Conservation (phyloP, 2,113 vertebrate species). For the Urocitellus parryii region DNA sequence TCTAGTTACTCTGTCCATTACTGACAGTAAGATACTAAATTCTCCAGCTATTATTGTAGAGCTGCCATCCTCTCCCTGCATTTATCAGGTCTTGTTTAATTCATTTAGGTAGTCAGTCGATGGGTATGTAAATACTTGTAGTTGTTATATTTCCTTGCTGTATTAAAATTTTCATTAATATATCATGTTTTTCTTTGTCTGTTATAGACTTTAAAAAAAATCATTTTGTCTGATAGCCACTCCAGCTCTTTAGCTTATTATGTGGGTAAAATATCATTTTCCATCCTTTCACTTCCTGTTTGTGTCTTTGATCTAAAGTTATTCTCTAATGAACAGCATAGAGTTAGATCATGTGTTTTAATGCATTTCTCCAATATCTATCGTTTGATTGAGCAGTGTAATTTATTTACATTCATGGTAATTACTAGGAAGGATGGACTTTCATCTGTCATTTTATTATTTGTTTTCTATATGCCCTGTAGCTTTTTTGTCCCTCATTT, state of each 20-base stretch:
- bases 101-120: background rate
- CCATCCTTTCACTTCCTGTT: background rate
- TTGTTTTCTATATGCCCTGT: background rate
- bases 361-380: background rate
- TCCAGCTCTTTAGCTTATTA: background rate
- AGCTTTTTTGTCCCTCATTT: background rate
- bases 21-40: background rate
- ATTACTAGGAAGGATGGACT: background rate
- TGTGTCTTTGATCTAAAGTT: background rate
- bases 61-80: background rate
- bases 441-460: background rate
- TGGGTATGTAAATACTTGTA: background rate
- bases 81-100: background rate
- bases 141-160: background rate
- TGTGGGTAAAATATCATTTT: background rate
- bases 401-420: background rate
- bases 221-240: background rate
- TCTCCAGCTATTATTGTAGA: background rate
- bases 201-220: background rate
- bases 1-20: background rate
- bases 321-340: background rate
- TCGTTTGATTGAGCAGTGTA: background rate
- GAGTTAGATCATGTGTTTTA: background rate
- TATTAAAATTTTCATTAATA: background rate
- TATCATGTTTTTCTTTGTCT: background rate